Evolutionary conservation across 2,797 vertebrate species (phyloP), one percentile per base, ranked within the genome.

Genomic region (Eulemur mongoz): DNA sequence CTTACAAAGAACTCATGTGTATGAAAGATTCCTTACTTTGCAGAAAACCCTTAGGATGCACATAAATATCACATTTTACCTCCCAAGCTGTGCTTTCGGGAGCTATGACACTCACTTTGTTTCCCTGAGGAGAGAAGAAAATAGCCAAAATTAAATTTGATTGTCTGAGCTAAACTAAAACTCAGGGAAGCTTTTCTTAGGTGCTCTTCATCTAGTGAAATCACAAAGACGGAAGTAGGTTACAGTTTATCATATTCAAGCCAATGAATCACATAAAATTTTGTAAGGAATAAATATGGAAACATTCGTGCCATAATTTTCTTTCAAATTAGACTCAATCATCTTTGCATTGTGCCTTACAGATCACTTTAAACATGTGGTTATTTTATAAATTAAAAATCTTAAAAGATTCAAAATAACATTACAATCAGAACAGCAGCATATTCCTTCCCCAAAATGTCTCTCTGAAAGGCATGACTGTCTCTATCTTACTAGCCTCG

Each of bases 341-440:
- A 82, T 78, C 20, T 91, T 67, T 82, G 11, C 48, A 43, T 78
- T 76, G 27, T 72, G 11, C 1, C 11, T 95, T 57, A 48, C 4
- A 63, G 11, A 27, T 65, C 20, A 92, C 45, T 80, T 91, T 52
- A 80, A 65, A 93, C 32, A 63, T 52, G 23, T 59, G 7, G 8
- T 48, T 73, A 90, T 83, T 93, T 87, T 89, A 75, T 57, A 72
- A 78, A 85, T 85, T 81, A 91, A 95, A 76, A 81, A 40, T 78
- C 63, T 35, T 50, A 43, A 40, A 86, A 89, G 20, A 87, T 61
- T 61, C 20, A 69, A 82, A 89, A 84, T 89, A 89, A n/a, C 35
- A 95, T 76, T 40, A 86, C 15, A 78, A 91, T 72, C 35, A 72
- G 2, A 93, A 83, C 2, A 63, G 40, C 8, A 81, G 12, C 23